Conservation (phyloP, 2,888 invertebrate genomes). For the Encarsia formosa region DNA sequence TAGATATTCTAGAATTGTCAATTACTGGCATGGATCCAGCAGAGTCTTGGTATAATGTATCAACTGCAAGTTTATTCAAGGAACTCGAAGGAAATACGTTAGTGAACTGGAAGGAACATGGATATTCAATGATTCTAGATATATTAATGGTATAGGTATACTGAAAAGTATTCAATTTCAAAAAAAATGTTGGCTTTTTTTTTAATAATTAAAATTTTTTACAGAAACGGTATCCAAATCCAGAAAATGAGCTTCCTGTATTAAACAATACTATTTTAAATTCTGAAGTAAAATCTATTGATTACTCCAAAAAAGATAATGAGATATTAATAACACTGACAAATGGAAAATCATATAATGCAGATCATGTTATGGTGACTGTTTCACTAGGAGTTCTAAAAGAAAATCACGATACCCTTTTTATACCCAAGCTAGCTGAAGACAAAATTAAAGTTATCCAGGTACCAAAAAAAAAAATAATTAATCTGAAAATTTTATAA, state of each 20-base stretch:
- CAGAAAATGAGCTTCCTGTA: conserved; percentile 38
- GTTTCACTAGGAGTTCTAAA: conserved; percentile 70
- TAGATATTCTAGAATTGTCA: conserved; percentile 24
- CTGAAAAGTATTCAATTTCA: background rate
- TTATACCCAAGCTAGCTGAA: conserved; percentile 57
- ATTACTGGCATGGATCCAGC: conserved; percentile 12
- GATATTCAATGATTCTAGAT: conserved; percentile 31
- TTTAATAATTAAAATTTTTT: conserved; percentile 9
- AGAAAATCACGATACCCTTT: conserved; percentile 54
- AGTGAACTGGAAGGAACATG: conserved; percentile 10
- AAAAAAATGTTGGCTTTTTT: conserved; percentile 30
- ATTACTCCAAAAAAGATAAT: conserved; percentile 29
- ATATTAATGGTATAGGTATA: conserved; percentile 36
- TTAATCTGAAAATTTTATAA: background rate
- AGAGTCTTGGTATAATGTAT: conserved; percentile 23
- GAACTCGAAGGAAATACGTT: background rate
- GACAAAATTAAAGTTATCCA: conserved; percentile 57
- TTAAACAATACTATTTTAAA: conserved; percentile 37
- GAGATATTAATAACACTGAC: conserved; percentile 42
- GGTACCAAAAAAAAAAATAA: conserved; percentile 35
- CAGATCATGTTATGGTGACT: conserved; percentile 66
- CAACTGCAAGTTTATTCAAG: background rate
- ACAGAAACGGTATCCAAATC: conserved; percentile 42
- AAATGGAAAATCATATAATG: conserved; percentile 56
- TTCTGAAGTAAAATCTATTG: conserved; percentile 37